A percentile compares a stretch with the other conserved stretches of the same genome.
Conservation (phyloP, 2,797 vertebrate genomes). For the Neoniphon sammara region DNA sequence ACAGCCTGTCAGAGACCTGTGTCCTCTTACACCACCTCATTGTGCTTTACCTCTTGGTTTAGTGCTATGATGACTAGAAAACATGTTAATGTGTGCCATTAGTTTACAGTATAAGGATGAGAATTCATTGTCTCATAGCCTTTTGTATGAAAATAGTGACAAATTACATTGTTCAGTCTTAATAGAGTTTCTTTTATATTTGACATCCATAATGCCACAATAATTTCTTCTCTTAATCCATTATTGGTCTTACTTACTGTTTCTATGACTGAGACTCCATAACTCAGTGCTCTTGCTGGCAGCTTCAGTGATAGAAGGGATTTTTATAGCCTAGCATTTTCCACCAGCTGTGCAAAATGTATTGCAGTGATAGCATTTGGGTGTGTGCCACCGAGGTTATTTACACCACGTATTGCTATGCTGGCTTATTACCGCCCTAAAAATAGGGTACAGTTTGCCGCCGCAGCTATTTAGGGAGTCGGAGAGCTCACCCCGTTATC, state of each 20-base stretch:
- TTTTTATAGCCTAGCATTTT: constrained; percentile 68
- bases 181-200: neutral
- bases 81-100: constrained; percentile 14
- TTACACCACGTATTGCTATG: constrained; percentile 58
- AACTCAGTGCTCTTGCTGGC: constrained; percentile 52
- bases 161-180: neutral
- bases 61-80: constrained; percentile 42
- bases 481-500: constrained; percentile 55
- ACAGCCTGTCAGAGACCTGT: constrained; percentile 40
- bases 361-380: constrained; percentile 66
- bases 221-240: constrained; percentile 14
- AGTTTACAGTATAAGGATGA: constrained; percentile 21
- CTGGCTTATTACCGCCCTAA: constrained; percentile 42
- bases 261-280: constrained; percentile 20
- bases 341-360: constrained; percentile 71
- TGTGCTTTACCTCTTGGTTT: constrained; percentile 24
- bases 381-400: constrained; percentile 65
- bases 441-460: constrained; percentile 68
- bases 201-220: constrained; percentile 13
- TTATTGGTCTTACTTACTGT: constrained; percentile 14
- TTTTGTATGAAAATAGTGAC: neutral
- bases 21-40: constrained; percentile 61
- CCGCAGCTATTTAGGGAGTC: constrained; percentile 58
- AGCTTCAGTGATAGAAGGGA: constrained; percentile 40
- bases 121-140: constrained; percentile 25